Base-by-base conservation (phyloP, 1,140 invertebrate genomes). In the Trichonephila clavata region DNA sequence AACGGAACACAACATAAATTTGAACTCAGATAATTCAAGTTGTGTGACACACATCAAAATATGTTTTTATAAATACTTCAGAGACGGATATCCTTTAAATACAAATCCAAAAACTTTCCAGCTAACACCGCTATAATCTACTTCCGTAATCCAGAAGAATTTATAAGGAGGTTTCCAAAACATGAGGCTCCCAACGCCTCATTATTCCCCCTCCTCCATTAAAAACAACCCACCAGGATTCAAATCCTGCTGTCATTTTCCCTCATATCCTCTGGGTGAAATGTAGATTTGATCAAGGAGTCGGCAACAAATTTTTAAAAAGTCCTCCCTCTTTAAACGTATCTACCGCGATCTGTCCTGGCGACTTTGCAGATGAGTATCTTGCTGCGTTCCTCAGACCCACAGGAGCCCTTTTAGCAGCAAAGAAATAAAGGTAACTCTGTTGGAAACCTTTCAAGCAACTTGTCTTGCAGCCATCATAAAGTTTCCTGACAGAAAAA, bases 301-400 rank as follows among this genome's bases (percentile, higher is more conserved):
- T 43, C 77, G 77, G 32, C 77, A 50, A 39, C 2, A 16, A 77
- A 32, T 77, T 77, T 32, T 39, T 24, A 16, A 32, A 77, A 77
- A 32, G 10, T 16, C 18, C 27, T 57, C 39, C 10, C 16, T 59
- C 27, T 16, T 57, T 16, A 61, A 10, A 50, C 21, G 18, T 90
- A 90, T 90, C 89, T 80, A 50, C 71, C 89, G 89, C 89, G 86
- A 90, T 90, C 89, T 43, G 27, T 43, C 18, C 60, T 50, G 43
- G 68, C 27, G 77, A 80, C 77, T 61, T 88, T 0, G 27, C 89
- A 32, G 89, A 90, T 90, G 57, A 68, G 24, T 80, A 90, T 90
- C 89, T 90, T 8, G 18, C 5, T 39, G 24, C 39, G 27, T 27
- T 88, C 61, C 32, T 32, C 43, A 43, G 87, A 89, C 65, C 63